Base-by-base conservation (phyloP, 1,140 invertebrate species). In the Dufourea novaeangliae region DNA sequence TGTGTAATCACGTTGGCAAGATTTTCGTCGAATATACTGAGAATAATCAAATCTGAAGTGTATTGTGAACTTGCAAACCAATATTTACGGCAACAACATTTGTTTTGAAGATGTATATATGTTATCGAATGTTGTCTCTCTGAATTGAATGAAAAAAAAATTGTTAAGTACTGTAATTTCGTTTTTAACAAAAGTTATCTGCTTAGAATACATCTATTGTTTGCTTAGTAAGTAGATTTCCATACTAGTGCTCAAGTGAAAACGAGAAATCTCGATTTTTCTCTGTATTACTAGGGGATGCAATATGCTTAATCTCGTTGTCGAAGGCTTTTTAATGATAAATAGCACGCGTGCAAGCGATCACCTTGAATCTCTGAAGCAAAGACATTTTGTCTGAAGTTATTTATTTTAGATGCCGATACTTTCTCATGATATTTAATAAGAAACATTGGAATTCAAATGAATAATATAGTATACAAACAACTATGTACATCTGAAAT, bases 231-330 rank as follows among this genome's bases (percentile, higher is more conserved):
- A 81, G 71, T 85, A 70, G 73, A 84, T 84, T 56, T 64, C 56
- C 27, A 74, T 39, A 70, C 66, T 80, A 84, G 52, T 25, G 37
- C 63, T 84, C n/a, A 80, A 80, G 59, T 68, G 37, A 50, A 77
- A 76, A 80, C 59, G 82, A 85, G 64, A 85, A 71, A 73, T 76
- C 44, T 80, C 63, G 70, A 80, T 41, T 68, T 69, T 77, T 76
- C 41, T 50, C 34, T 79, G 69, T 84, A 80, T 84, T 54, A 66
- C 52, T 84, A 84, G 68, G 14, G 68, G 78, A 73, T 77, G 52
- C 70, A 84, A 69, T 73, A 82, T 74, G 61, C 41, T 59, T 85
- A 85, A 85, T 85, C 82, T 85, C 82, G 59, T 84, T 85, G 83
- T 82, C 70, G 70, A 84, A 84, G 67, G 70, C 59, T 79, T 71